These are phyloP conservation scores for Sphaerophoria rueppellii DNA, from an alignment of 2,888 invertebrate genomes.

Conservation along the genomic window DNA sequence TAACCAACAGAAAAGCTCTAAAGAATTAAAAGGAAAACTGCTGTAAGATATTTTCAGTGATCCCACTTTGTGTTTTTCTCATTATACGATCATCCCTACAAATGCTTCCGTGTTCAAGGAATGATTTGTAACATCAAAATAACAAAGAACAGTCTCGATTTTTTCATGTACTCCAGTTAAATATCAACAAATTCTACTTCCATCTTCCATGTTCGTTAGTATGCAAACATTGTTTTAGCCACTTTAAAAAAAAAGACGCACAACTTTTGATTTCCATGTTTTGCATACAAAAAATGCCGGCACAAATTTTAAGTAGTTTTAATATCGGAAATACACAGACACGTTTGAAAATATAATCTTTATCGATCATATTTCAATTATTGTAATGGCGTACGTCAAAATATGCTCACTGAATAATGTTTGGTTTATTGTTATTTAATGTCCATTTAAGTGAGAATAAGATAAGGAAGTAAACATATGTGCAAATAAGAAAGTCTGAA, in stretches of 20 bases:
- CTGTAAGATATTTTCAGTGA: too few species aligned
- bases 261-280: neutral
- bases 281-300: neutral
- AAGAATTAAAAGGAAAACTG: too few species aligned
- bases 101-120: too few species aligned
- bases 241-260: neutral
- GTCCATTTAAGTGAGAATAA: too few species aligned
- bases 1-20: too few species aligned
- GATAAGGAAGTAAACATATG: too few species aligned
- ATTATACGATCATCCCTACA: too few species aligned
- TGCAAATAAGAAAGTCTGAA: too few species aligned
- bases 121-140: too few species aligned
- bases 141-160: too few species aligned
- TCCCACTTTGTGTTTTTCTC: too few species aligned
- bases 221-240: neutral
- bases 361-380: neutral
- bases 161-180: neutral
- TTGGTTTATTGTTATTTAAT: neutral
- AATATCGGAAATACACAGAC: conserved; percentile 7
- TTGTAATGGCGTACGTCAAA: neutral
- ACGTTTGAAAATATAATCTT: neutral
- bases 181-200: neutral
- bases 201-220: conserved; percentile 20
- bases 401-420: neutral
- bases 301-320: neutral